A percentile compares a stretch with the other conserved stretches of the same genome.
These are phyloP conservation scores for Thera britannica DNA, from an alignment of 2,888 invertebrate genomes.

Conservation along the genomic window DNA sequence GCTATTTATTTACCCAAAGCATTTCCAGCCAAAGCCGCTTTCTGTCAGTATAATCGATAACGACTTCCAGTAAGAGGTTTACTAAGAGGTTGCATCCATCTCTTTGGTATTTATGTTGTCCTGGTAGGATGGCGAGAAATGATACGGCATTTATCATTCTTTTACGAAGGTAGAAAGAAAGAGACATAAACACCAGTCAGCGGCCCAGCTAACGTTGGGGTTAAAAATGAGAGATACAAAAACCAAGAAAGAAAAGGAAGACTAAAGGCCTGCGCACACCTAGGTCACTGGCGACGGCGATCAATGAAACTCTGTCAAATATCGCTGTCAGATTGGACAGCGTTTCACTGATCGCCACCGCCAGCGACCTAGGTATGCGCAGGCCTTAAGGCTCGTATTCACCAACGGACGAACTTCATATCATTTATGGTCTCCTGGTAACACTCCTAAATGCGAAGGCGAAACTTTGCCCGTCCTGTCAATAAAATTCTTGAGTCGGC, in stretches of 20 bases:
- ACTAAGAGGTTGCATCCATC: constrained; percentile 20
- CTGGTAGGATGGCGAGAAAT: constrained; percentile 10
- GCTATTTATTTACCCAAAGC: constrained; percentile 25
- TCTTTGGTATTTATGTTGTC: constrained; percentile 19
- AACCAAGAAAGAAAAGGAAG: too few species aligned
- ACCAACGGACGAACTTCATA: constrained; percentile 14
- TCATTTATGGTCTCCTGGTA: constrained; percentile 40
- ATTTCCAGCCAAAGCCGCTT: constrained; percentile 22
- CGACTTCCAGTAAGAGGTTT: constrained; percentile 26
- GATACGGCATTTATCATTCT: constrained; percentile 4
- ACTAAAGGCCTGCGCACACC: too few species aligned
- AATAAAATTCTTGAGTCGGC: constrained; percentile 47
- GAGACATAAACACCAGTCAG: background rate
- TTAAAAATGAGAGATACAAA: too few species aligned
- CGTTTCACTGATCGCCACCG: too few species aligned
- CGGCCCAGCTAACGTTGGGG: too few species aligned
- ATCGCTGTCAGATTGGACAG: too few species aligned
- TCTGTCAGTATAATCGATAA: constrained; percentile 28
- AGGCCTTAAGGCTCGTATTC: background rate
- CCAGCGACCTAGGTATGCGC: too few species aligned
- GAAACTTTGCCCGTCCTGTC: constrained; percentile 38
- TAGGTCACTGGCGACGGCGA: too few species aligned
- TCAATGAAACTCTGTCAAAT: too few species aligned
- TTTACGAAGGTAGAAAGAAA: too few species aligned
- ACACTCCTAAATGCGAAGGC: constrained; percentile 31